Conservation (phyloP, 2,797 vertebrate species). For the Diplodus puntazzo region DNA sequence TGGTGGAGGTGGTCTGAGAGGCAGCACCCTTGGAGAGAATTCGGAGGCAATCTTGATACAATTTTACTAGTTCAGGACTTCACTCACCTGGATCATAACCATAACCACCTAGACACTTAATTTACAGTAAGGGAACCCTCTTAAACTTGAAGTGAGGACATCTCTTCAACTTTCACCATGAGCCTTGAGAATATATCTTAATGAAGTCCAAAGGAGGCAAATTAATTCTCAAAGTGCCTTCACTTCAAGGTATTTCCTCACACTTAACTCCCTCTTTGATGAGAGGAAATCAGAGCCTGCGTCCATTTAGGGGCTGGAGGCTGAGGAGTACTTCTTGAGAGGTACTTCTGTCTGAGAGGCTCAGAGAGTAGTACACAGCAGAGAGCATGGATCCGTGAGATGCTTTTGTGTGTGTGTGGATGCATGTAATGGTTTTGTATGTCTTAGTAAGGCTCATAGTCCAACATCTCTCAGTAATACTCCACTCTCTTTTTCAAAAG, state of each 20-base stretch:
- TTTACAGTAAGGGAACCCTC: background rate
- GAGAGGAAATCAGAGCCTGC: constrained; percentile 23
- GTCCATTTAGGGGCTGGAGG: constrained; percentile 16
- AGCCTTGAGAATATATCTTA: background rate
- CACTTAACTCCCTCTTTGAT: constrained; percentile 24
- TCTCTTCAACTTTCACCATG: background rate
- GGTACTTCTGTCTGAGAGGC: constrained; percentile 39
- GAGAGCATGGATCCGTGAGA: background rate
- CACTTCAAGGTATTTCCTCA: constrained; percentile 25
- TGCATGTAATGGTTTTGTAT: no score
- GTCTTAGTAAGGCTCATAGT: background rate
- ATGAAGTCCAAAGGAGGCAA: constrained; percentile 5
- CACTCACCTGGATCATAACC: background rate
- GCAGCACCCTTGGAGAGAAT: no score
- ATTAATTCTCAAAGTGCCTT: constrained; percentile 29
- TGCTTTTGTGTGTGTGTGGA: background rate
- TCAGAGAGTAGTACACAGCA: background rate
- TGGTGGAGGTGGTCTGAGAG: no score
- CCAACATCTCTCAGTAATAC: no score
- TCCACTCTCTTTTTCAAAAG: no score
- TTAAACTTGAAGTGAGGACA: background rate
- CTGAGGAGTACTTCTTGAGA: constrained; percentile 20
- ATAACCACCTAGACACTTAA: background rate
- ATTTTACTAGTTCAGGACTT: background rate
- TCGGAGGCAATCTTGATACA: background rate